Percentiles rank a stretch among this genome's conserved stretches.
These are phyloP conservation scores for Agrilus mali DNA, from an alignment of 2,888 invertebrate species.

Conservation along the genomic window DNA sequence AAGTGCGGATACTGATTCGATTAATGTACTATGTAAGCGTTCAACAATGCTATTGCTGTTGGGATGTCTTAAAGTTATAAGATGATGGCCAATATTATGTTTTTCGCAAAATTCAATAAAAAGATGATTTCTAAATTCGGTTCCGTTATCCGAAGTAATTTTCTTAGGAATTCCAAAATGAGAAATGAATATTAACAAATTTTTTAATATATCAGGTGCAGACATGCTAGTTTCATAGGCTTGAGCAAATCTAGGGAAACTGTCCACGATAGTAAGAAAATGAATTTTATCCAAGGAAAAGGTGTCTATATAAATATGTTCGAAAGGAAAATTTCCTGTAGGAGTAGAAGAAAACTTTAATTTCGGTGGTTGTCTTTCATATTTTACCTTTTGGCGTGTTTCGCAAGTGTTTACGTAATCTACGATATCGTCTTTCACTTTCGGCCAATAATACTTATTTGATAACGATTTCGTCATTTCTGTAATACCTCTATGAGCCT, in stretches of 20 bases:
- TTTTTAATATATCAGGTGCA: conserved; percentile 10
- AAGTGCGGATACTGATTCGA: too few species aligned
- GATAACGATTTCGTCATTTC: conserved; percentile 3
- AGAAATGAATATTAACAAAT: conserved; percentile 11
- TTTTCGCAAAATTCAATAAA: conserved; percentile 2
- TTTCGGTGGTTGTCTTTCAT: conserved; percentile 12
- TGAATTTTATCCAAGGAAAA: conserved; percentile 5
- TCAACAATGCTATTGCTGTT: conserved; percentile 5
- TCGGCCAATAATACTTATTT: conserved; percentile 7
- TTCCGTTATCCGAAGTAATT: conserved; percentile 14
- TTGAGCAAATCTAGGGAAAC: conserved; percentile 14
- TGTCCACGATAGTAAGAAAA: conserved; percentile 14
- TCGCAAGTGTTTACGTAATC: conserved; percentile 4
- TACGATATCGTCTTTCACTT: conserved; percentile 2
- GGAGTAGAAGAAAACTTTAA: conserved; percentile 9
- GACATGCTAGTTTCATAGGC: conserved; percentile 7
- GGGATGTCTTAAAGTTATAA: too few species aligned
- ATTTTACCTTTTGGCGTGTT: conserved; percentile 12
- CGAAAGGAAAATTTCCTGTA: conserved; percentile 8
- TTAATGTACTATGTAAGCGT: conserved; percentile 1
- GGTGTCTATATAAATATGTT: conserved; percentile 9
- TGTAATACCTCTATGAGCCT: conserved; percentile 6
- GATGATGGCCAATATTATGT: too few species aligned
- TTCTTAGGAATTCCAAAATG: conserved; percentile 10
- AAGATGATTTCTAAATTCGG: conserved; percentile 11